phyloP scores from a whole-genome alignment of 2,113 vertebrate species.

The Antechinus stuartii region DNA sequence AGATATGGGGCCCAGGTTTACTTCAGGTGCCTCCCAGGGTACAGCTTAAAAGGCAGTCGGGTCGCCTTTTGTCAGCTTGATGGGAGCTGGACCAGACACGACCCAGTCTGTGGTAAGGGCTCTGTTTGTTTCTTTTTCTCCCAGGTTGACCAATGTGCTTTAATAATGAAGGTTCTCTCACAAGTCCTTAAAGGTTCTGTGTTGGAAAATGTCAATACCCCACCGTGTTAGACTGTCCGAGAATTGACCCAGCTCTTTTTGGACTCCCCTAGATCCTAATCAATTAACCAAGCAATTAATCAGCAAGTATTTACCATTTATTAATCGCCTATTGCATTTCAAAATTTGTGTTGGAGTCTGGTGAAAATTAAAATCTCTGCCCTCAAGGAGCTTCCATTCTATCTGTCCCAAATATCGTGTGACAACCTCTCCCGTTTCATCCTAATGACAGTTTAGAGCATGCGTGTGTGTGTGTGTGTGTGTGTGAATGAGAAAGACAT shows the following conservation, averaged over 20 bases:
- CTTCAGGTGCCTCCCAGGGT: constrained; percentile 90
- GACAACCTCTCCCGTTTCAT: neutral
- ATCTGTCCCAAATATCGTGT: neutral
- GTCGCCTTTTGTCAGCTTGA: constrained; percentile 89
- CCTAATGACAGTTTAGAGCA: neutral
- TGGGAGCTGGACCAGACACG: constrained; percentile 89
- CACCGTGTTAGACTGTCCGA: neutral
- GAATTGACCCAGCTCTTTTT: neutral
- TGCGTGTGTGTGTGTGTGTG: neutral
- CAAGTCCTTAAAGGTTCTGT: neutral
- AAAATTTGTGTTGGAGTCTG: neutral
- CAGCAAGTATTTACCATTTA: neutral
- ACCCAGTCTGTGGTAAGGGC: constrained; percentile 90
- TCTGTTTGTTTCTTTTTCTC: constrained; percentile 71
- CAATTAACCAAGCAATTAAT: neutral
- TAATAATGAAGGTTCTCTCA: neutral
- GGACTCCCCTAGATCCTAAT: neutral
- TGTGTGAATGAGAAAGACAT: neutral
- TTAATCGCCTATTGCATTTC: neutral
- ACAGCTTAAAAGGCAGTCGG: constrained; percentile 86
- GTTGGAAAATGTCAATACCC: neutral
- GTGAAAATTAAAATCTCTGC: neutral
- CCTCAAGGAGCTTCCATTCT: neutral
- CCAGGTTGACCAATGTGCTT: constrained; percentile 44
- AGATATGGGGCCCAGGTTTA: constrained; percentile 89